Conservation (phyloP, 2,888 invertebrate species). For the Tanypteryx hageni region DNA sequence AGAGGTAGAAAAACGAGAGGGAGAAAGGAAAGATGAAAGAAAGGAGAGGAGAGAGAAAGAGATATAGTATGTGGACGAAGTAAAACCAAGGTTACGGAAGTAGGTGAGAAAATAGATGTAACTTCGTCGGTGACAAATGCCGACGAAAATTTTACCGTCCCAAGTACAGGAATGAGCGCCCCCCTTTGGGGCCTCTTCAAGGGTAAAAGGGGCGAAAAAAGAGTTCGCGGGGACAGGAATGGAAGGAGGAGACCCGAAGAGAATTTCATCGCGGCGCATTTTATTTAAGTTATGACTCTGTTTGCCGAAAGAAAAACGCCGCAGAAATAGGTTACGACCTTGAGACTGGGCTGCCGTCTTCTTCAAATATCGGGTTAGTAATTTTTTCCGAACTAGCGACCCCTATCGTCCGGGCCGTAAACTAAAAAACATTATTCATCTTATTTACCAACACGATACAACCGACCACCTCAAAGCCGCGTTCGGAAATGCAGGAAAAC, state of each 20-base stretch:
- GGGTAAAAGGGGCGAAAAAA: not conserved
- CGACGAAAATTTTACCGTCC: slow-evolving; percentile 19
- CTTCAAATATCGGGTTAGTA: not conserved
- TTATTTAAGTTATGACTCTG: not conserved
- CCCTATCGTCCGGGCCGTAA: not conserved
- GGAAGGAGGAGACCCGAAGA: not conserved
- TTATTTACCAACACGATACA: not conserved
- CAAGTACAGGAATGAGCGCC: not conserved
- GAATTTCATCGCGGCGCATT: not conserved
- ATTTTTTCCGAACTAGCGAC: not conserved
- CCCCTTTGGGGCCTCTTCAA: not conserved
- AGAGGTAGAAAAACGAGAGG: not conserved
- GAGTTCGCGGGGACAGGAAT: not conserved
- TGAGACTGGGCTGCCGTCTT: not conserved
- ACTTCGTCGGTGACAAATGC: slow-evolving; percentile 19
- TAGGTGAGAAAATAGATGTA: not conserved
- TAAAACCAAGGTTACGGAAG: not conserved
- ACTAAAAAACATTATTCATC: not conserved
- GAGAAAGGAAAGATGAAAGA: not conserved
- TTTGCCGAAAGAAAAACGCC: not conserved
- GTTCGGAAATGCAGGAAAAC: not conserved
- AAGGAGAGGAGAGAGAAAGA: not conserved
- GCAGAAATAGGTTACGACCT: not conserved
- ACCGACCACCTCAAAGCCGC: not conserved
- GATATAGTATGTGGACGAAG: not conserved